Percentiles rank a stretch among this genome's conserved stretches.
Conservation (phyloP, 2,113 vertebrate genomes). For the Prunella fulvescens region DNA sequence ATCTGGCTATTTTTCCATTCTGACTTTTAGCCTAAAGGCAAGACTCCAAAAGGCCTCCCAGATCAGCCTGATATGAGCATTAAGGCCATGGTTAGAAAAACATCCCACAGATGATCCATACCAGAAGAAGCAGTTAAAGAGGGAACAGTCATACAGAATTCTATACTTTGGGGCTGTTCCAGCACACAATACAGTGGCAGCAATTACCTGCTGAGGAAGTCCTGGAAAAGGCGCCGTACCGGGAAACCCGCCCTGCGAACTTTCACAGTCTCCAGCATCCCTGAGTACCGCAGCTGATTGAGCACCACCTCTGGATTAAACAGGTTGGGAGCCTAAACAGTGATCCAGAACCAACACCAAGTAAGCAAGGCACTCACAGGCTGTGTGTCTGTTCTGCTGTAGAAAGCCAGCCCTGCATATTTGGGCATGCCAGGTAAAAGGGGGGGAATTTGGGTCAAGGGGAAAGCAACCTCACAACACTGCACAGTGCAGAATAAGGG, state of each 20-base stretch:
- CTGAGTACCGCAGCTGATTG: conserved; percentile 88
- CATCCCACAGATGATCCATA: neutral
- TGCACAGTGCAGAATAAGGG: neutral
- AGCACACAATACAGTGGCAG: neutral
- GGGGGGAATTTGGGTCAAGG: neutral
- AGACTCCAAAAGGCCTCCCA: neutral
- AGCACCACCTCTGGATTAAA: conserved; percentile 86
- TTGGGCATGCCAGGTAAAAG: neutral
- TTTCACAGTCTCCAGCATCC: conserved; percentile 92
- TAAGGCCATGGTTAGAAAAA: neutral
- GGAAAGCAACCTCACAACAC: neutral
- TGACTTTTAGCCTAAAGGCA: conserved; percentile 1
- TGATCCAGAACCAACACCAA: neutral
- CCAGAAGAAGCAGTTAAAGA: neutral
- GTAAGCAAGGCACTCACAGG: neutral
- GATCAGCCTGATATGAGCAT: neutral
- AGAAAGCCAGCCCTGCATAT: neutral
- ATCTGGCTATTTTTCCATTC: neutral
- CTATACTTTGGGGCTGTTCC: neutral
- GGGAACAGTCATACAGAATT: neutral
- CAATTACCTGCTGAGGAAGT: conserved; percentile 82
- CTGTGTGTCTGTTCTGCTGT: neutral
- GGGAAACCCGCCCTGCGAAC: conserved; percentile 89
- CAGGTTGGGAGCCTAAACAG: conserved; percentile 75
- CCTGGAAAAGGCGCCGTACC: conserved; percentile 82